Conservation (phyloP, 2,113 vertebrate genomes). For the Bucco capensis region DNA sequence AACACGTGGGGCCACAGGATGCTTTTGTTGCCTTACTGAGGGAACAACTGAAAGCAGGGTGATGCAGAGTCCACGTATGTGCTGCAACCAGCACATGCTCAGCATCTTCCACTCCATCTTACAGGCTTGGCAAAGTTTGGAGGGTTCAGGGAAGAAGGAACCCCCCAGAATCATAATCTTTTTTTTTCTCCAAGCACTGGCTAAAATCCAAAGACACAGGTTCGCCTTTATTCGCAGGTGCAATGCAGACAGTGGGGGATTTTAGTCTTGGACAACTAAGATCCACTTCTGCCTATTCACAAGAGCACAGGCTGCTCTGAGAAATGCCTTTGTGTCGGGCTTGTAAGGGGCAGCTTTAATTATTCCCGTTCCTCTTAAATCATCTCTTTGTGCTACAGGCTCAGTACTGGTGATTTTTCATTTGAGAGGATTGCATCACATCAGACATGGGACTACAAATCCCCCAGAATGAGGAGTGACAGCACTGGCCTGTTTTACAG, state of each 20-base stretch:
- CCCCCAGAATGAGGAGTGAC: neutral
- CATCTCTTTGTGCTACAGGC: constrained; percentile 47
- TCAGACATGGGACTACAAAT: constrained; percentile 47
- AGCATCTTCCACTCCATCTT: neutral
- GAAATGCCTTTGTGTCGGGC: constrained; percentile 56
- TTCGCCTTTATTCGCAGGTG: neutral
- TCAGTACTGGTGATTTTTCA: constrained; percentile 60
- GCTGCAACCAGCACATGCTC: neutral
- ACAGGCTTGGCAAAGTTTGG: neutral
- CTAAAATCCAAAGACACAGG: neutral
- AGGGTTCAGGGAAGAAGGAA: neutral
- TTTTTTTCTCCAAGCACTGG: neutral
- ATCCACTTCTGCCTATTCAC: constrained; percentile 50
- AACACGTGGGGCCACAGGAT: neutral
- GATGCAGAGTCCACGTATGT: neutral
- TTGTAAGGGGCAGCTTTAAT: constrained; percentile 55
- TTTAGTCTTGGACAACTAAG: constrained; percentile 29
- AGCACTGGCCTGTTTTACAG: constrained; percentile 48
- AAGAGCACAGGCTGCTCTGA: constrained; percentile 27
- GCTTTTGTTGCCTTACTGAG: neutral
- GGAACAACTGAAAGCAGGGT: neutral
- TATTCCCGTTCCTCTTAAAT: constrained; percentile 64
- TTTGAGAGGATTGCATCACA: constrained; percentile 58
- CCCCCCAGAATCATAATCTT: neutral
- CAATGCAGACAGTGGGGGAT: neutral